Base-by-base conservation (phyloP, 2,113 vertebrate genomes). In the Lagenorhynchus albirostris region DNA sequence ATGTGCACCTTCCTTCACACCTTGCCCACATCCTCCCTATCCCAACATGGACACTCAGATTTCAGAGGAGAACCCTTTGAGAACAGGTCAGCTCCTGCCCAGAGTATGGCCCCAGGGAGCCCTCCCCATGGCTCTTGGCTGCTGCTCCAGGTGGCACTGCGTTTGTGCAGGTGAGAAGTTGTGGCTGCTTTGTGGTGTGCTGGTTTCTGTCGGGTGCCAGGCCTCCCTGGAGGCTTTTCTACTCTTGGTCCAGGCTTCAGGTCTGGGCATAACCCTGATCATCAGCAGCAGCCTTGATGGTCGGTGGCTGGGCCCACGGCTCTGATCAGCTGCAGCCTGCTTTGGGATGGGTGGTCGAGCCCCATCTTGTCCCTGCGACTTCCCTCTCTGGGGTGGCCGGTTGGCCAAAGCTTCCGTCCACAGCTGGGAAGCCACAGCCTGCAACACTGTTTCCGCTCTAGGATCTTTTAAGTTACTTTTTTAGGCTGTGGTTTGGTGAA, bases 401-500 rank as follows among this genome's bases (percentile, higher is more conserved):
- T 36, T 65, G 96, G 92, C 73, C 60, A 58, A 14, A 68, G 80
- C 67, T 80, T 73, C 88, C 5, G 4, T 82, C 93, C 89, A 80
- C 85, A 87, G 86, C 93, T 91, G 94, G 95, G 81, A 74, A 77
- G 76, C 96, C 95, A 53, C 92, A 89, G 90, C 83, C 94, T 67
- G 62, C 87, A 91, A 76, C 76, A 26, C 94, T 6, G 0, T 63
- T 98, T 98, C 98, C 97, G 70, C 71, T 87, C 76, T 65, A 58
- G 92, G 97, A 95, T 93, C 97, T 90, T 94, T 88, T 77, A 53
- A 92, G 95, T 97, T 96, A 87, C 94, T 96, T 94, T 97, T 98
- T 97, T 91, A 85, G 96, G 95, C 92, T 98, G 98, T 96, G 98
- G 98, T 98, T 97, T 97, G 84, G 95, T 96, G 84, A 95, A 97